A percentile compares a stretch with the other conserved stretches of the same genome.
Evolutionary conservation across 2,797 vertebrate genomes (phyloP).

Genomic region (Dipus sagitta): DNA sequence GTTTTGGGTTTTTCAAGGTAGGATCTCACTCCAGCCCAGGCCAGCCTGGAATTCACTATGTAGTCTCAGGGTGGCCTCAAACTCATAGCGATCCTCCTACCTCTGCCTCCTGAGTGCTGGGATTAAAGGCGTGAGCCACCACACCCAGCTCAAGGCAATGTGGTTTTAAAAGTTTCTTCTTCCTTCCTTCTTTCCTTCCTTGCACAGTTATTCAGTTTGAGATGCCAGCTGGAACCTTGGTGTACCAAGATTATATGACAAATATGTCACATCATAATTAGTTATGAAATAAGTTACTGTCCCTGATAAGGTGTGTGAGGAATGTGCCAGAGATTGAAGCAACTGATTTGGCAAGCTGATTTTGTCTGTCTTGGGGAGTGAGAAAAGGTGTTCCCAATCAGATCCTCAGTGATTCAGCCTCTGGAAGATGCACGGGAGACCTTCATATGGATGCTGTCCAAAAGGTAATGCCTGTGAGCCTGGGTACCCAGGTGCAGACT

Average conservation of each 20-base stretch:
- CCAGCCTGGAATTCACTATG: too few species aligned
- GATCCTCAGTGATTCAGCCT: too few species aligned
- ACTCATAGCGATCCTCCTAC: too few species aligned
- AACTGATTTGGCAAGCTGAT: background rate
- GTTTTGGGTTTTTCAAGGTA: too few species aligned
- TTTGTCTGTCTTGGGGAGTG: background rate
- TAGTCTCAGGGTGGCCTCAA: too few species aligned
- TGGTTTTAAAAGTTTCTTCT: background rate
- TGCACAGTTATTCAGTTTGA: background rate
- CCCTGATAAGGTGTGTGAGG: background rate
- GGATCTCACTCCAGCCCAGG: too few species aligned
- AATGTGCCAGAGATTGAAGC: background rate
- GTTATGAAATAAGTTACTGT: background rate
- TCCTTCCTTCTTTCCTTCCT: background rate
- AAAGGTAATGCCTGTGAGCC: too few species aligned
- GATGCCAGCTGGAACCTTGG: rapidly evolving
- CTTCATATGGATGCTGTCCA: background rate
- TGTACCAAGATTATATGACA: background rate
- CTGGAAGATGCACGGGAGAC: background rate
- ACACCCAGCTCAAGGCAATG: background rate
- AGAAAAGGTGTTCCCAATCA: background rate
- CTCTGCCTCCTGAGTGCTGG: too few species aligned
- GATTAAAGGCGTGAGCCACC: too few species aligned
- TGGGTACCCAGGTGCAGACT: background rate
- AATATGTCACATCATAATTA: background rate